A percentile compares a stretch with the other conserved stretches of the same genome.
These are phyloP conservation scores for Miniopterus natalensis DNA, from an alignment of 2,113 vertebrate species.

Conservation along the genomic window DNA sequence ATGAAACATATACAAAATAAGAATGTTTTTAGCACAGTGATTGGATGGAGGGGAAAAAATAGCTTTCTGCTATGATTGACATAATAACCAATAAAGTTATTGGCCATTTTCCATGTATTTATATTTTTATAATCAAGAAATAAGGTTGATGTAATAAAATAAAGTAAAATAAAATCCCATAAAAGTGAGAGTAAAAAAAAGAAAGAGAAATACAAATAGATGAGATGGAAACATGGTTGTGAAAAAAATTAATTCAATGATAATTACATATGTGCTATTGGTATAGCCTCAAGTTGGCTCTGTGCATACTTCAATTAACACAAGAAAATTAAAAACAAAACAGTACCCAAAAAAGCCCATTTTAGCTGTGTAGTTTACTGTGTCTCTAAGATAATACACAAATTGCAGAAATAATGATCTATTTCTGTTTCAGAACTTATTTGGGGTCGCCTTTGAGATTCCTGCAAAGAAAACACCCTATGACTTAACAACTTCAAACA, in stretches of 20 bases:
- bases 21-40: neutral
- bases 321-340: neutral
- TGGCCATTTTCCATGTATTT: neutral
- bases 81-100: neutral
- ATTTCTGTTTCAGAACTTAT: neutral
- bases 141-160: neutral
- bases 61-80: neutral
- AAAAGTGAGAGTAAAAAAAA: neutral
- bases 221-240: neutral
- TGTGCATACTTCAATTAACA: neutral
- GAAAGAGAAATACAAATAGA: neutral
- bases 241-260: neutral
- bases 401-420: neutral
- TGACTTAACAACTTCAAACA: neutral
- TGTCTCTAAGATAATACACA: neutral
- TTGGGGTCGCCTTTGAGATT: neutral
- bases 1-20: neutral
- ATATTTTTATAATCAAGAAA: conserved; percentile 49
- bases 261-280: neutral
- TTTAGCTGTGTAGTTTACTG: neutral
- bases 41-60: neutral
- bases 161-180: neutral
- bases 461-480: neutral
- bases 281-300: neutral
- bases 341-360: neutral